Conservation (phyloP, 1,140 invertebrate species). For the Hylaeus anthracinus region DNA sequence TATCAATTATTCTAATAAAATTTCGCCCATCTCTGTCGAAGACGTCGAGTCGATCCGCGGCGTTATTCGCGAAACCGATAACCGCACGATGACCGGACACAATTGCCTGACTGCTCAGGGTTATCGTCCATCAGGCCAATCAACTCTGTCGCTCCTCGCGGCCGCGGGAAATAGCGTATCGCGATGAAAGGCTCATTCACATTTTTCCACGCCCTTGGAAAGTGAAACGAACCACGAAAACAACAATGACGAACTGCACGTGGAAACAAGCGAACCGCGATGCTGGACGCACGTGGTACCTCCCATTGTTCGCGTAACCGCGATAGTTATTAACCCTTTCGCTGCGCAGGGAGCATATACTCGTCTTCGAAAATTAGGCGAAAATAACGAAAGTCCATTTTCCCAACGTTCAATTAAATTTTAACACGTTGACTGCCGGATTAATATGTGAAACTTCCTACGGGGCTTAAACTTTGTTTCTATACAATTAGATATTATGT, state of each 20-base stretch:
- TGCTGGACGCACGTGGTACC: too few species aligned
- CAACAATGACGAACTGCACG: not conserved
- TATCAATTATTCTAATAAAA: too few species aligned
- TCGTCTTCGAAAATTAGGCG: too few species aligned
- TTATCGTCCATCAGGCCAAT: slow-evolving; percentile 73
- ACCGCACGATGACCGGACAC: slow-evolving; percentile 70
- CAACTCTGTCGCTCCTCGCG: slow-evolving; percentile 58
- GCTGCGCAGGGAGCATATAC: too few species aligned
- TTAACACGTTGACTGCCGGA: too few species aligned
- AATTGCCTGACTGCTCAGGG: slow-evolving; percentile 70
- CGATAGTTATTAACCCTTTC: too few species aligned
- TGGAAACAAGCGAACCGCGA: not conserved
- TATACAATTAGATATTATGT: too few species aligned
- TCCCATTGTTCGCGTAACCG: too few species aligned
- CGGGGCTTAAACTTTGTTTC: too few species aligned
- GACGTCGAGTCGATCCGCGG: slow-evolving; percentile 16
- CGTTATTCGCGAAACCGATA: slow-evolving; percentile 56
- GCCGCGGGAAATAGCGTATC: not conserved
- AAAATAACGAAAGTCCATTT: too few species aligned
- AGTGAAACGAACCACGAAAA: slow-evolving; percentile 4
- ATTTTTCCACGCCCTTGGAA: slow-evolving; percentile 26
- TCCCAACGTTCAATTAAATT: too few species aligned
- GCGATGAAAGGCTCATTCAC: slow-evolving; percentile 15
- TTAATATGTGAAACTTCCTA: too few species aligned
- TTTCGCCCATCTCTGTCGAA: not conserved